Evolutionary conservation across 2,888 invertebrate genomes (phyloP).

Genomic region (Agonopterix alstromeriana): DNA sequence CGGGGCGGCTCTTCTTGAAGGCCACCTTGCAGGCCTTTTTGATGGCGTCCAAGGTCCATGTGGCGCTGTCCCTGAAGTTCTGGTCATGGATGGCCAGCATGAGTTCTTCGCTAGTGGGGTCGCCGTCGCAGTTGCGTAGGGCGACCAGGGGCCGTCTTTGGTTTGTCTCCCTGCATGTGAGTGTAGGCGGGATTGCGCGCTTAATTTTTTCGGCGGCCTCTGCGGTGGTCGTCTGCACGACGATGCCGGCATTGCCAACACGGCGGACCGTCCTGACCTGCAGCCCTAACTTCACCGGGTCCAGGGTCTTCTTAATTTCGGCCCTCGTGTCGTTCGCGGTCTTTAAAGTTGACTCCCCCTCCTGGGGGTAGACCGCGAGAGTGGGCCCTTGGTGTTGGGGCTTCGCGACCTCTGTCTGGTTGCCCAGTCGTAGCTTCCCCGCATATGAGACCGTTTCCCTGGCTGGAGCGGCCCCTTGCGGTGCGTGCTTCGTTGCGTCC

Average conservation of each 20-base stretch:
- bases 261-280: neutral
- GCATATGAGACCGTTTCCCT: too few relatives aligned
- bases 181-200: neutral
- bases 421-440: too few relatives aligned
- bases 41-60: neutral
- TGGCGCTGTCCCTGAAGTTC: constrained; percentile 4
- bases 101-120: neutral
- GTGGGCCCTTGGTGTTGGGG: neutral
- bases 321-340: constrained; percentile 17
- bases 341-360: neutral
- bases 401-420: constrained; percentile 20
- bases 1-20: neutral
- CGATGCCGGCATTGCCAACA: neutral
- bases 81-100: constrained; percentile 3
- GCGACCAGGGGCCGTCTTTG: constrained; percentile 4
- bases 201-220: neutral
- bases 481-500: neutral
- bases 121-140: neutral
- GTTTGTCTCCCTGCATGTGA: constrained; percentile 2
- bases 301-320: neutral
- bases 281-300: neutral
- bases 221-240: neutral
- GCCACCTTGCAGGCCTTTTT: neutral
- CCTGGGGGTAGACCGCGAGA: neutral
- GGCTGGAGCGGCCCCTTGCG: too few relatives aligned